Evolutionary conservation across 2,113 vertebrate species (phyloP), one percentile per base, ranked within the genome.

Genomic region (Castor canadensis): DNA sequence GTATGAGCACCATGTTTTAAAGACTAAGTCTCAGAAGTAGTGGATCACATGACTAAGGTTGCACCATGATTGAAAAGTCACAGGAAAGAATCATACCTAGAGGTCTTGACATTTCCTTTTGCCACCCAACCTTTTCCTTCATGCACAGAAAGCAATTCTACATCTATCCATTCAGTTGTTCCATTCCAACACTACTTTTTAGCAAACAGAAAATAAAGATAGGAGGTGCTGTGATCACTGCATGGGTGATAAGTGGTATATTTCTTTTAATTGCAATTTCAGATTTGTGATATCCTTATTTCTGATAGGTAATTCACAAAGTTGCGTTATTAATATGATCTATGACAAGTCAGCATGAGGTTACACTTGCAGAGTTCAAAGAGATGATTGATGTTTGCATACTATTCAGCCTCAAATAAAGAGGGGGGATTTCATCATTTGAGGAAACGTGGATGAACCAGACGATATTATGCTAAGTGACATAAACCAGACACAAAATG

Each of bases 141-240:
- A 2, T 32, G 4, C 15, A 4, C 32, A 6, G 30, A 56, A 56
- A 87, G 30, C 28, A 5, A 7, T 82, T 52, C 43, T 32, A 13
- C 9, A 45, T 62, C 16, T 8, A 30, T 43, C 30, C 30, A 11
- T 28, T 32, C 30, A 30, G 3, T 0, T 54, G 17, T n/a, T 60
- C 67, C 43, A 45, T 60, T 60, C 35, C 9, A 20, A 0, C 9
- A 20, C 3, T 56, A 19, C 54, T 35, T 45, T 16, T 47, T 66
- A 20, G 32, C 22, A 28, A 3, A 17, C 5, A 72, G 12, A 38
- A 88, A 67, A 40, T 43, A 60, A 54, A 80, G 76, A 13, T 19
- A 17, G 9, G 26, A 40, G 5, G 0, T 56, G 17, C 1, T 35
- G 11, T 24, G 22, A 30, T 30, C 9, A 1, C 35, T 49, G 22